Evolutionary conservation across 23 tunicate genomes (phyloP), one percentile per base, ranked within the genome.

Genomic region (Styela clava): DNA sequence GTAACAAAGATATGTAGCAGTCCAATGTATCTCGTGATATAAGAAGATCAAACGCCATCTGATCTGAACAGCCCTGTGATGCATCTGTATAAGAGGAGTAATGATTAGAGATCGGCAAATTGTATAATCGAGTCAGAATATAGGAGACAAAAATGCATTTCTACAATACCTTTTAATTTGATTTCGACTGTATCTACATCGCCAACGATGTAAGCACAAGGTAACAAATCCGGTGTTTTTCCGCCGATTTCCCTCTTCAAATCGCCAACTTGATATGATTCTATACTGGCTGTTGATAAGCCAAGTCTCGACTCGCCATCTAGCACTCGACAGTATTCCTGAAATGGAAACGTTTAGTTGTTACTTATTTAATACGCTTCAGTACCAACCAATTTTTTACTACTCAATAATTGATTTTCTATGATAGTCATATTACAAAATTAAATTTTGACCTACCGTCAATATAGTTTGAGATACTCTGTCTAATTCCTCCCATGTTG

Each of bases 261-360:
- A 69, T 91, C 97, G 2, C 97, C 97, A n/a, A 91, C 97, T 64
- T 91, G 82, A 52, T 91, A 91, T 34, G 82, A 86, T 33, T 88
- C 85, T 31, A 91, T 91, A 74, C 97, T 91, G 27, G 90, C 44
- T 27, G 74, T 70, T 21, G 90, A 63, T 61, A 91, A 52, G 2
- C 90, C 90, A 20, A 91, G 85, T 52, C 82, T 78, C 12, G 71
- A 27, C 16, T 91, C 90, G 0, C 90, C 90, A 64, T 91, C 97
- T 24, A 91, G 63, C 62, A 88, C 85, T 37, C 69, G 63, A 68
- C 97, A 91, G 61, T 91, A 91, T 82, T 86, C 97, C 97, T 91
- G 78, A 16, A 61, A 36, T 26, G 56, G 12, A 44, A 44, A n/a
- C n/a, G n/a, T n/a, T n/a, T n/a, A n/a, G n/a, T n/a, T n/a, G n/a